Evolutionary conservation across 35 echinoderm and acorn worm species (phyloP), one percentile per base, ranked within the genome.

Genomic region (Holothuria glaberrima): DNA sequence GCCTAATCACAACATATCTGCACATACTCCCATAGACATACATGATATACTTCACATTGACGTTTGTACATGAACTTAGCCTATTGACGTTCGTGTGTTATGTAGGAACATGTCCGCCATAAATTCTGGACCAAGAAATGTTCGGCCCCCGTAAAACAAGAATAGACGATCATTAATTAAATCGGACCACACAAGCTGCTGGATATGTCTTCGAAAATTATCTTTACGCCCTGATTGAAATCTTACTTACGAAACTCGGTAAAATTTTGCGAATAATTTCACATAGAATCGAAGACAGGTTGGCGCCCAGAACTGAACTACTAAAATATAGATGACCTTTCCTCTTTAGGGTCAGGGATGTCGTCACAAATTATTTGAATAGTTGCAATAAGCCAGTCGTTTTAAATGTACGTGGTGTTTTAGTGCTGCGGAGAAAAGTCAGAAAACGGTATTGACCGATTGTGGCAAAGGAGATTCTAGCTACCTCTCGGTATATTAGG

Each of bases 241-340:
- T 46, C 31, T 69, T 71, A 87, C 60, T 71, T 71, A 67, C 60
- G 61, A 87, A 87, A 46, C 54, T 87, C 85, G 34, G 85, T 69
- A 48, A 67, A 46, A 34, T 84, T 87, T 70, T 68, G 28, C 59
- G 61, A 69, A 71, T 36, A 87, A 87, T 67, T n/a, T 87, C 85
- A 69, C 85, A 71, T 87, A 67, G 34, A 69, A 68, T 70, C 50
- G 25, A 87, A 50, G 85, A 69, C 65, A 87, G 85, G 85, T 87
- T 87, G 85, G 85, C 85, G 85, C 85, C 85, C 85, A 87, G 85
- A 52, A 87, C 85, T 50, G 63, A 87, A 67, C 34, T 69, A 69
- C 33, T 71, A 70, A 87, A 87, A 87, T 71, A 87, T 36, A 84
- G 46, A 87, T 71, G 85, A 87, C 85, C 85, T 71, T 70, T 87